Evolutionary conservation across 2,888 invertebrate species (phyloP).

Genomic region (Corbicula japonica): DNA sequence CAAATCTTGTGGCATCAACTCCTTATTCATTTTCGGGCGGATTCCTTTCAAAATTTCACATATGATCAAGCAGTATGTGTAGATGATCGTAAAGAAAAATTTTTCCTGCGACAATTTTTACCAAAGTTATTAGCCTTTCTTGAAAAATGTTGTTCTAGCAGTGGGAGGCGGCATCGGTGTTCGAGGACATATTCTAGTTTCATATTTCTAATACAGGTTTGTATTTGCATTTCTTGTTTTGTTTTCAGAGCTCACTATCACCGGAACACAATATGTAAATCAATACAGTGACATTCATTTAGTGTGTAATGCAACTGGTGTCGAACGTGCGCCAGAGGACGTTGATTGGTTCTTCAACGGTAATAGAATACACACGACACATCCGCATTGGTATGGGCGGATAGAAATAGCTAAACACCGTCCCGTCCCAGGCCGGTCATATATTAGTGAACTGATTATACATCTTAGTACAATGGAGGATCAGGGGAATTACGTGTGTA

Average conservation of each 20-base stretch:
- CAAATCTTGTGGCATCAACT: too few species aligned
- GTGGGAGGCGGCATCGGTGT: too few species aligned
- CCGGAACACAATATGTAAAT: conserved; percentile 76
- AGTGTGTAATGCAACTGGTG: conserved; percentile 79
- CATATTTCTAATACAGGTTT: too few species aligned
- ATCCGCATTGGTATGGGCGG: conserved; percentile 61
- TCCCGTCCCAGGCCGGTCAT: conserved; percentile 58
- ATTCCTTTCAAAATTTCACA: too few species aligned
- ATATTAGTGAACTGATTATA: conserved; percentile 68
- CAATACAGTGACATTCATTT: conserved; percentile 70
- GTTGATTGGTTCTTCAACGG: conserved; percentile 80
- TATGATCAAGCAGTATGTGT: too few species aligned
- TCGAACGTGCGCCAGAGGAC: conserved; percentile 74
- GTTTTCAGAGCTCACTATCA: conserved; percentile 73
- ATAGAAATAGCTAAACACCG: conserved; percentile 57
- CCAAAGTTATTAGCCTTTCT: too few species aligned
- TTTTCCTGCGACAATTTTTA: too few species aligned
- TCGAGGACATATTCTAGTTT: too few species aligned
- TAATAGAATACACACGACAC: conserved; percentile 61
- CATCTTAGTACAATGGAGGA: conserved; percentile 60
- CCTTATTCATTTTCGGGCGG: too few species aligned
- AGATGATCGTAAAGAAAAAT: too few species aligned
- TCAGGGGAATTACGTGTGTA: conserved; percentile 69
- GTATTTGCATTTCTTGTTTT: neutral
- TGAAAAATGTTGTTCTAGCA: too few species aligned